phyloP scores from a whole-genome alignment of 1,140 invertebrate species.

The Micrasema longulum region DNA sequence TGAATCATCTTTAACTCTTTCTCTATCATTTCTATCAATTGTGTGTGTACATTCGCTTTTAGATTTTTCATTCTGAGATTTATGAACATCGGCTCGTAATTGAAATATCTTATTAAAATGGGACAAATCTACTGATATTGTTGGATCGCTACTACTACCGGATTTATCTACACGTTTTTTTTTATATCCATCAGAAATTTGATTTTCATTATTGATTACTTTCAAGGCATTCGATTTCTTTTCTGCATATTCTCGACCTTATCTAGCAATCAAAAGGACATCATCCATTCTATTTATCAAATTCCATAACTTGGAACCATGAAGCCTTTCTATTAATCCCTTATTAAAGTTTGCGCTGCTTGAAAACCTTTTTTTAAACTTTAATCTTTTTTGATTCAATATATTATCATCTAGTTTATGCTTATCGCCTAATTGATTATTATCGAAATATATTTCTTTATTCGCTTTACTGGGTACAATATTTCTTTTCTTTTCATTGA shows the following conservation, averaged over 20 bases:
- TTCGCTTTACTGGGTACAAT: conserved; percentile 1
- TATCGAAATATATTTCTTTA: not conserved
- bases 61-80: conserved; percentile 13
- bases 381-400: conserved; percentile 26
- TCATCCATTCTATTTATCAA: conserved; percentile 50
- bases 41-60: conserved; percentile 34
- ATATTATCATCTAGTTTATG: conserved; percentile 5
- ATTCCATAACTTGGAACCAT: conserved; percentile 49
- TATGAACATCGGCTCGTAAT: conserved; percentile 33
- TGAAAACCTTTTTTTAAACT: not conserved
- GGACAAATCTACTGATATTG: conserved; percentile 43
- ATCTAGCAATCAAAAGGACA: conserved; percentile 40
- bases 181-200: not conserved
- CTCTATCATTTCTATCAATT: conserved; percentile 28
- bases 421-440: not conserved
- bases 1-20: conserved; percentile 25
- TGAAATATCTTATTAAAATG: conserved; percentile 47
- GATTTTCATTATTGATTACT: not conserved
- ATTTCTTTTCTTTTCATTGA: not conserved
- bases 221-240: conserved; percentile 21
- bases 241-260: conserved; percentile 28
- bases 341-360: conserved; percentile 19
- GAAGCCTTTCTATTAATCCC: not conserved
- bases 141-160: conserved; percentile 40
- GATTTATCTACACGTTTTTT: not conserved